Base-by-base conservation (phyloP, 2,888 invertebrate genomes). In the Salticus scenicus region DNA sequence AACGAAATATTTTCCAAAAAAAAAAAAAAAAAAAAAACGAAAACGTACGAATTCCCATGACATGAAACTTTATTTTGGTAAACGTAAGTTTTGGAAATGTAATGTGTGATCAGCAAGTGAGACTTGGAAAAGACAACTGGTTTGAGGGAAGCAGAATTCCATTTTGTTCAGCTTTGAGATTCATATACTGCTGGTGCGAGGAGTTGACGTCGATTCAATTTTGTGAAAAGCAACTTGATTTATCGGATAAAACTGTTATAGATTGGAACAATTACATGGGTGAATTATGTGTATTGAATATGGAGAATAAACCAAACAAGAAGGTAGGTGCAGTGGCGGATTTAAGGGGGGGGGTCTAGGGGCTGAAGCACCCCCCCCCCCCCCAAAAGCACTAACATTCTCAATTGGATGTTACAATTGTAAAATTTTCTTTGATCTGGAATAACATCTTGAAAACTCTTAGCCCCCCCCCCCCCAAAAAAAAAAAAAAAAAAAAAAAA, bases 121-220 rank as follows among this genome's bases (percentile, higher is more conserved):
- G 71, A 71, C 41, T 71, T 42, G 42, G 17, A 71, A 71, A 41
- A 42, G 42, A 42, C 42, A 71, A 71, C 42, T 71, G 47, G 42
- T 71, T 41, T 71, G 71, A 42, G 71, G 71, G 42, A 42, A 71
- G 66, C 71, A 71, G 42, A 71, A 41, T 70, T 69, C 33, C 69
- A 69, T 69, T 69, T 69, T 69, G 33, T 69, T 69, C 69, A 69
- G 37, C 1, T 69, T 31, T 33, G 69, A 69, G 37, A 69, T 69
- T 69, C 69, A 33, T 33, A 33, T 69, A 69, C 33, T 69, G 37
- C 69, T 69, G 69, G 33, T 69, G 69, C 69, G 69, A 69, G 37
- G 69, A 69, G 69, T 69, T 69, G 69, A 69, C 33, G 69, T 33
- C 33, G 31, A 69, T 69, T 69, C 31, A 69, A 69, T 69, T 69